Conservation (phyloP, 2,797 vertebrate species). For the Sylvilagus floridanus region DNA sequence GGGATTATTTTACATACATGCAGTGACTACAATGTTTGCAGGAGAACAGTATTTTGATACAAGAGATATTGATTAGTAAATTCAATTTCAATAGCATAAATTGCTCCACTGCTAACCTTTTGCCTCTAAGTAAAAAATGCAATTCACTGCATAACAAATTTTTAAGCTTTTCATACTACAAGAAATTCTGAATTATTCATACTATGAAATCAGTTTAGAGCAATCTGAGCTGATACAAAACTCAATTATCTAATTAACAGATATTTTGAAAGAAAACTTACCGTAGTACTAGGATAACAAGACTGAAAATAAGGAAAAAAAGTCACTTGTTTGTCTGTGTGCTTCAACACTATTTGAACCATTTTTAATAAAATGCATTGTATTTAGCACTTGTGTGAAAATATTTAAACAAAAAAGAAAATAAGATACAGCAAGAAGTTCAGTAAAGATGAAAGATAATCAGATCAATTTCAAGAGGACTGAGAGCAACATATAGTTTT, state of each 20-base stretch:
- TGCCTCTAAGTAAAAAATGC: slow-evolving; percentile 40
- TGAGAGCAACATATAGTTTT: background rate
- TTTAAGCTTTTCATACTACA: slow-evolving; percentile 44
- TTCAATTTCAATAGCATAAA: slow-evolving; percentile 14
- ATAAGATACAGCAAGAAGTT: background rate
- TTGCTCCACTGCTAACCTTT: background rate
- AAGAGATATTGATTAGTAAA: background rate
- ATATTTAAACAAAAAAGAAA: slow-evolving; percentile 24
- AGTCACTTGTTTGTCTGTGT: background rate
- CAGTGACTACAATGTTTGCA: slow-evolving; percentile 24
- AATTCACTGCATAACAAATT: slow-evolving; percentile 27
- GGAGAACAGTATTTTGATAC: slow-evolving; percentile 41
- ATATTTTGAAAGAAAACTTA: slow-evolving; percentile 59
- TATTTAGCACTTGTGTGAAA: background rate
- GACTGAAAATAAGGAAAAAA: slow-evolving; percentile 29
- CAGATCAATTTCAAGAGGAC: slow-evolving; percentile 34
- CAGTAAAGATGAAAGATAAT: slow-evolving; percentile 4
- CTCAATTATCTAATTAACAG: background rate
- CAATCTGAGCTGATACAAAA: background rate
- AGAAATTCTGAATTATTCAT: slow-evolving; percentile 64
- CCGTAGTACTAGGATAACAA: background rate
- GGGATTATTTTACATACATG: background rate
- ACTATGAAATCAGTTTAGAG: slow-evolving; percentile 20
- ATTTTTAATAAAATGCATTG: slow-evolving; percentile 37
- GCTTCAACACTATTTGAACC: slow-evolving; percentile 2